phyloP scores from a whole-genome alignment of 2,797 vertebrate genomes.

The Botia almorhae region DNA sequence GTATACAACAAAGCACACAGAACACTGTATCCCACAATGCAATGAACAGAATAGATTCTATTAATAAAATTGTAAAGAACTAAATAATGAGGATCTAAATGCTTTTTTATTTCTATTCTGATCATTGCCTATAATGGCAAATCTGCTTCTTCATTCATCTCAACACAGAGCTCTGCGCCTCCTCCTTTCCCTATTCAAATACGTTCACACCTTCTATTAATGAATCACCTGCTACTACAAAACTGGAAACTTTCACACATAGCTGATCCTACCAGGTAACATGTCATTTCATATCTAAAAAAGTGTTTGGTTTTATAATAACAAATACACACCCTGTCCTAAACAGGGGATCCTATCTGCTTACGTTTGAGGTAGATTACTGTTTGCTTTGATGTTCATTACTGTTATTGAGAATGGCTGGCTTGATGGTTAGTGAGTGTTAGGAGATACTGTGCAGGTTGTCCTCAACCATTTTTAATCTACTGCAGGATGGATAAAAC shows the following conservation, averaged over 20 bases:
- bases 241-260: not conserved
- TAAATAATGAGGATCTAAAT: too few relatives aligned
- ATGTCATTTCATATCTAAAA: not conserved
- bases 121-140: too few relatives aligned
- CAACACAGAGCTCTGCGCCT: not conserved
- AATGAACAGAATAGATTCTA: too few relatives aligned
- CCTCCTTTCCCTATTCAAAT: constrained; percentile 7
- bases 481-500: not conserved
- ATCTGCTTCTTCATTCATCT: constrained; percentile 3
- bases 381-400: not conserved
- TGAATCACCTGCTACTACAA: constrained; percentile 24
- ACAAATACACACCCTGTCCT: constrained; percentile 14
- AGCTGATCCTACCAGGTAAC: not conserved
- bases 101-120: too few relatives aligned
- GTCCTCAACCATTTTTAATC: not conserved
- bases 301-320: not conserved
- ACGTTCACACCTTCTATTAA: not conserved
- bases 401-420: not conserved
- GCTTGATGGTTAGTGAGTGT: too few relatives aligned
- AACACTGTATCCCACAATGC: not conserved
- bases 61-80: too few relatives aligned
- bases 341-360: not conserved
- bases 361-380: not conserved
- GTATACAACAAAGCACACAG: not conserved
- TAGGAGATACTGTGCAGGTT: not conserved